Percentiles rank a stretch among this genome's conserved stretches.
Evolutionary conservation across 1,140 invertebrate species (phyloP).

Genomic region (Paralvinella palmiformis): DNA sequence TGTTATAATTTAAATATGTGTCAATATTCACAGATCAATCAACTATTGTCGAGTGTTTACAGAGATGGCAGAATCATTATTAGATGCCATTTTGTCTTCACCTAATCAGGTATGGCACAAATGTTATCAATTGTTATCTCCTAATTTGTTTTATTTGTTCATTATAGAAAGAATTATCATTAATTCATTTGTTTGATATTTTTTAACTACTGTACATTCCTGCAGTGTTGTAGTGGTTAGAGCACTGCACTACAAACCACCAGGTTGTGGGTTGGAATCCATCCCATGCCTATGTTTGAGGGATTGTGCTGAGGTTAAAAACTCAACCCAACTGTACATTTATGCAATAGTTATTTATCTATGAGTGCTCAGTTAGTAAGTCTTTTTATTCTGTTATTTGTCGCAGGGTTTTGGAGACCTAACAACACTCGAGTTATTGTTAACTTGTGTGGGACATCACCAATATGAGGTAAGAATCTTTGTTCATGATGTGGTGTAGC

Average conservation of each 20-base stretch:
- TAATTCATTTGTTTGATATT: too few species aligned
- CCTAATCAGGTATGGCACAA: slow-evolving; percentile 44
- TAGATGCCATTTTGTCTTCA: slow-evolving; percentile 69
- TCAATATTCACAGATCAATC: slow-evolving; percentile 63
- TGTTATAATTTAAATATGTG: too few species aligned
- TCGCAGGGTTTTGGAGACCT: slow-evolving; percentile 62
- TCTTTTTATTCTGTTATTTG: slow-evolving; percentile 18
- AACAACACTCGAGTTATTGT: slow-evolving; percentile 78
- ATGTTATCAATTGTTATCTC: slow-evolving; percentile 48
- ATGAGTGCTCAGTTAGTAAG: slow-evolving; percentile 7
- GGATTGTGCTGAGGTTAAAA: too few species aligned
- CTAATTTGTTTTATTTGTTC: slow-evolving; percentile 41
- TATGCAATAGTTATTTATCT: too few species aligned
- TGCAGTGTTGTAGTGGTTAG: too few species aligned
- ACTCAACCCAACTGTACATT: too few species aligned
- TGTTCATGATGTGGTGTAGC: too few species aligned
- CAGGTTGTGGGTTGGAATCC: too few species aligned
- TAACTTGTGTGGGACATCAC: slow-evolving; percentile 91
- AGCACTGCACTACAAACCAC: too few species aligned
- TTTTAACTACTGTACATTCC: too few species aligned
- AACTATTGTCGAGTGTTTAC: slow-evolving; percentile 95
- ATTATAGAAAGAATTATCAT: slow-evolving; percentile 10
- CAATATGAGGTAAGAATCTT: slow-evolving; percentile 75
- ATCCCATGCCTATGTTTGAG: too few species aligned
- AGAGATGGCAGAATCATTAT: slow-evolving; percentile 83